These are phyloP conservation scores for Erythrolamprus reginae DNA, from an alignment of 2,113 vertebrate species.

Conservation along the genomic window DNA sequence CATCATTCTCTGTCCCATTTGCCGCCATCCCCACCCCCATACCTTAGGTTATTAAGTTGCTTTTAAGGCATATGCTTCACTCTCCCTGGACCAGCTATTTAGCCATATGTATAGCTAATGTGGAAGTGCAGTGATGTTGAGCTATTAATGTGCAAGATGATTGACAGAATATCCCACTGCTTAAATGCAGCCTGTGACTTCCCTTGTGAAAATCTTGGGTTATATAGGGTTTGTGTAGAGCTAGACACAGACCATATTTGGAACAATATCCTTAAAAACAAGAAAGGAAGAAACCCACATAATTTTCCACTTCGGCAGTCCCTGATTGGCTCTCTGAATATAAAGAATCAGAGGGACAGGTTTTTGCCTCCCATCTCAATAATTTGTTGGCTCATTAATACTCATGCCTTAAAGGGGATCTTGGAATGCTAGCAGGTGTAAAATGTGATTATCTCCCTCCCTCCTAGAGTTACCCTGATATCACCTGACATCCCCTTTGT, in stretches of 20 bases:
- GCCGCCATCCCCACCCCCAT: neutral
- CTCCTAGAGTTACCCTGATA: rapidly evolving
- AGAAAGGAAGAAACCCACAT: constrained; percentile 43
- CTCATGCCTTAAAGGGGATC: constrained; percentile 53
- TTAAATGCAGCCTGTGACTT: neutral
- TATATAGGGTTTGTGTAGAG: constrained; percentile 24
- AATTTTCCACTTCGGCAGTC: constrained; percentile 66
- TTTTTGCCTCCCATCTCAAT: constrained; percentile 27
- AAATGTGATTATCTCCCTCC: constrained; percentile 28
- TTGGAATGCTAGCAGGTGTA: constrained; percentile 48
- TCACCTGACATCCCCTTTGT: constrained; percentile 21
- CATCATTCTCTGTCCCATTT: neutral
- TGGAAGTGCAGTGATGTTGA: neutral
- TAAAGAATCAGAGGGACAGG: constrained; percentile 35
- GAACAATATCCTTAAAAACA: constrained; percentile 32
- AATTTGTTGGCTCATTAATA: constrained; percentile 65
- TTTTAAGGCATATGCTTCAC: neutral
- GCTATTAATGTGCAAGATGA: neutral
- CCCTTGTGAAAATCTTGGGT: neutral
- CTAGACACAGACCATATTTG: constrained; percentile 35
- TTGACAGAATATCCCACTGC: neutral
- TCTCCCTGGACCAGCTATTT: neutral
- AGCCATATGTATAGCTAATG: neutral
- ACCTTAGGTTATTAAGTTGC: neutral
- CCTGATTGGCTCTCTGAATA: constrained; percentile 57